Percentiles rank a stretch among this genome's conserved stretches.
Conservation (phyloP, 2,797 vertebrate genomes). For the Philypnodon macrostomus region DNA sequence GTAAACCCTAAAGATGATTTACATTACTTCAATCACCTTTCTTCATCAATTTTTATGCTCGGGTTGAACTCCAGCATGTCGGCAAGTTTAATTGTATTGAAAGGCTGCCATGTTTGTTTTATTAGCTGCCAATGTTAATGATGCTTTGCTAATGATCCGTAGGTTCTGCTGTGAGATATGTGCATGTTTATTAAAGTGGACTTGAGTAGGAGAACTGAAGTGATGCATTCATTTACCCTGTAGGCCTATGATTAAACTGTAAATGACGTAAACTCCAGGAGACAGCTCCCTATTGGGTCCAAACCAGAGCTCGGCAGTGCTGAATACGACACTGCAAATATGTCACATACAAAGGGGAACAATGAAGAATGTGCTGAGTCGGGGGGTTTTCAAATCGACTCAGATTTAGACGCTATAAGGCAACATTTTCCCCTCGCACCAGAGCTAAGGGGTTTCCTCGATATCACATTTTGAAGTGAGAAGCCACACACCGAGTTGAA, state of each 20-base stretch:
- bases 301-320: constrained; percentile 32
- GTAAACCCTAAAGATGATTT: too few species aligned
- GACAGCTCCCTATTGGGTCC: constrained; percentile 57
- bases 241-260: constrained; percentile 20
- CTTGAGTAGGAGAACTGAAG: constrained; percentile 15
- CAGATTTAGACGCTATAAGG: constrained; percentile 21
- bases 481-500: constrained; percentile 2
- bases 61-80: background rate
- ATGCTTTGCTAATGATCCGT: constrained; percentile 9
- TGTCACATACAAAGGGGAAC: constrained; percentile 52
- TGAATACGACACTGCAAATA: constrained; percentile 62
- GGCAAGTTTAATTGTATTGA: too few species aligned
- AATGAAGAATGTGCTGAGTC: constrained; percentile 35
- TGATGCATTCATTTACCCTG: constrained; percentile 23
- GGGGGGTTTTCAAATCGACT: constrained; percentile 27
- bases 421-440: constrained; percentile 34
- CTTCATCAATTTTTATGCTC: too few species aligned
- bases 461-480: too few species aligned
- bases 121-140: too few species aligned
- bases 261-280: constrained; percentile 50
- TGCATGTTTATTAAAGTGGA: constrained; percentile 20
- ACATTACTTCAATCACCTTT: too few species aligned
- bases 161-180: constrained; percentile 17
- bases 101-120: too few species aligned
- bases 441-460: constrained; percentile 10